Evolutionary conservation across 2,113 vertebrate species (phyloP), one percentile per base, ranked within the genome.

Genomic region (Polypterus bichir): DNA sequence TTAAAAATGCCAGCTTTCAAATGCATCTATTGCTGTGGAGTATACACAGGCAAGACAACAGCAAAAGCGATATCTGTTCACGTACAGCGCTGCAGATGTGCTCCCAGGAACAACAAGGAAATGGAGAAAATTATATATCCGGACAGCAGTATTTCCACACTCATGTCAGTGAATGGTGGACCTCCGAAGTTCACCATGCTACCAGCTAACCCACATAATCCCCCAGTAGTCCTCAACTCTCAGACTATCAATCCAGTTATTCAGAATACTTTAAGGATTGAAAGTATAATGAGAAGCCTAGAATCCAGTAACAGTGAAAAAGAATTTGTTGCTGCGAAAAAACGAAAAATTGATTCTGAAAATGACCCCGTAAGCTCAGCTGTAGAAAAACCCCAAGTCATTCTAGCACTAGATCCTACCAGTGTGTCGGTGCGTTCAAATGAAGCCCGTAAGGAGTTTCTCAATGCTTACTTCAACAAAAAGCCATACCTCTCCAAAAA

Each of bases 21-120:
- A 72, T 98, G 96, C 71, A 90, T 98, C 68, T 93, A 97, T 82
- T 98, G 94, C 73, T 93, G 91, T 0, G 94, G 96, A 0, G 93
- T 98, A 9, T 98, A 98, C 81, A 94, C 91, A 0, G 94, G 92
- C 44, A 97, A 89, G 56, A 93, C 93, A 78, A 95, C 92, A 0
- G 79, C 92, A 53, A 90, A 93, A 5, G 94, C 96, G 0, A 93
- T 98, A 4, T 87, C 89, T 67, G 84, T 98, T 0, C 94, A 98
- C 60, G 71, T 98, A 64, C 84, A 93, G 64, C 87, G 91, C 10
- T 98, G 96, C 66, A 79, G 90, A 9, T 92, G 89, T 61, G 93
- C 91, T 4, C 94, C 93, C 1, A 96, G 89, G 74, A 82, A 90
- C 63, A 87, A 70, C 4, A 67, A 66, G 48, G 70, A 74, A 10